phyloP scores from a whole-genome alignment of 2,113 vertebrate genomes.

The Sturnus vulgaris region DNA sequence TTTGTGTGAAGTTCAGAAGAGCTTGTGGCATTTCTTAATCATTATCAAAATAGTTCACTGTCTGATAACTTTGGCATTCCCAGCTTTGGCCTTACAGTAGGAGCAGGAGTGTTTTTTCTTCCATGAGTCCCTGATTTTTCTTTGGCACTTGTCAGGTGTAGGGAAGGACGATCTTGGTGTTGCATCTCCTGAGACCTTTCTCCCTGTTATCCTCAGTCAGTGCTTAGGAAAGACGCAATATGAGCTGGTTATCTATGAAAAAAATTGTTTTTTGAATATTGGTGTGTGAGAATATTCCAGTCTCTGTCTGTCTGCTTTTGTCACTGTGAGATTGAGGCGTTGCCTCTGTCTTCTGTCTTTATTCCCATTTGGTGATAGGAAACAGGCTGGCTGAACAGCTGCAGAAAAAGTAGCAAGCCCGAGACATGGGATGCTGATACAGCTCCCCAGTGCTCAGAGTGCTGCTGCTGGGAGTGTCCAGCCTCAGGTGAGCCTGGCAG shows the following conservation, averaged over 20 bases:
- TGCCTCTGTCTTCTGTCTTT: neutral
- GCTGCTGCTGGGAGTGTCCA: neutral
- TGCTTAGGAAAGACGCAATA: neutral
- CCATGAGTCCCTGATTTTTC: accelerated
- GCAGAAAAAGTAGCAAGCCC: neutral
- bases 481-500: neutral
- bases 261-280: neutral
- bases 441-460: neutral
- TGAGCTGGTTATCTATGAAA: neutral
- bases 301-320: neutral
- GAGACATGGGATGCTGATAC: neutral
- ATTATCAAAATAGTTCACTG: neutral
- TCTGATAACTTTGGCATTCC: neutral
- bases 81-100: neutral
- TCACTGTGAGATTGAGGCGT: neutral
- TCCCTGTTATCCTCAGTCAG: neutral
- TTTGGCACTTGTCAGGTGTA: neutral
- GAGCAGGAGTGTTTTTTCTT: neutral
- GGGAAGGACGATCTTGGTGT: neutral
- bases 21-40: neutral
- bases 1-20: neutral
- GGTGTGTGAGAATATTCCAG: neutral
- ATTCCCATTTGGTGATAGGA: neutral
- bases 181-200: neutral
- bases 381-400: neutral